A percentile compares a stretch with the other conserved stretches of the same genome.
phyloP scores from a whole-genome alignment of 1,140 invertebrate genomes.

The Phocides pigmalion region DNA sequence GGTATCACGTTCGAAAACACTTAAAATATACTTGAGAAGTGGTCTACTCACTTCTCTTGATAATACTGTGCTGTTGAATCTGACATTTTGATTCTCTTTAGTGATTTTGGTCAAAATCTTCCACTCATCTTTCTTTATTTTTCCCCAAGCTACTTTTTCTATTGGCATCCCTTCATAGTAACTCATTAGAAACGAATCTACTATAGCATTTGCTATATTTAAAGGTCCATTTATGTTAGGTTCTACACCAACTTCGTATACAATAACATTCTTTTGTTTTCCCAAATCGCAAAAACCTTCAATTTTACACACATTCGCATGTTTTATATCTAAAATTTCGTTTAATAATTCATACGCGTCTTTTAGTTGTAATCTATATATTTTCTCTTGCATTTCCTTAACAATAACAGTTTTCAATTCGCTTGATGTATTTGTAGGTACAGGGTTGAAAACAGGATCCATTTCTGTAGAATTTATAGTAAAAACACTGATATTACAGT shows the following conservation, averaged over 20 bases:
- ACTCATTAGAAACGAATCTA: slow-evolving; percentile 71
- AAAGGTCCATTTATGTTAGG: slow-evolving; percentile 62
- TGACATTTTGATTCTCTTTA: slow-evolving; percentile 61
- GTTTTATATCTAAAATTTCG: slow-evolving; percentile 58
- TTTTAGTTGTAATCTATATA: slow-evolving; percentile 49
- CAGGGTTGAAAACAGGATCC: slow-evolving; percentile 65
- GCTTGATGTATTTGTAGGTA: slow-evolving; percentile 49
- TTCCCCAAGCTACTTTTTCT: slow-evolving; percentile 63
- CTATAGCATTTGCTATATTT: slow-evolving; percentile 51
- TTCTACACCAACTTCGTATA: slow-evolving; percentile 53
- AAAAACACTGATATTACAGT: slow-evolving; percentile 54
- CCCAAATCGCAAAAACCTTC: slow-evolving; percentile 55
- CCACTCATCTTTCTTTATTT: slow-evolving; percentile 54
- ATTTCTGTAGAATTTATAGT: slow-evolving; percentile 46
- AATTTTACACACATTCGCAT: slow-evolving; percentile 53
- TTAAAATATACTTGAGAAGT: slow-evolving; percentile 54
- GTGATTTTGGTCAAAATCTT: slow-evolving; percentile 53
- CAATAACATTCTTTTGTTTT: slow-evolving; percentile 46
- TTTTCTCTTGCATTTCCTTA: slow-evolving; percentile 52
- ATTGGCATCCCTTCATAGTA: slow-evolving; percentile 61
- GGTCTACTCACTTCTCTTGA: slow-evolving; percentile 56
- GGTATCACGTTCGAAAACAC: slow-evolving; percentile 42
- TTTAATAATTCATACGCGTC: slow-evolving; percentile 51
- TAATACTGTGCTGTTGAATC: slow-evolving; percentile 49
- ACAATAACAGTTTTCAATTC: slow-evolving; percentile 45